A percentile compares a stretch with the other conserved stretches of the same genome.
Conservation (phyloP, 2,113 vertebrate genomes). For the Coregonus clupeaformis region DNA sequence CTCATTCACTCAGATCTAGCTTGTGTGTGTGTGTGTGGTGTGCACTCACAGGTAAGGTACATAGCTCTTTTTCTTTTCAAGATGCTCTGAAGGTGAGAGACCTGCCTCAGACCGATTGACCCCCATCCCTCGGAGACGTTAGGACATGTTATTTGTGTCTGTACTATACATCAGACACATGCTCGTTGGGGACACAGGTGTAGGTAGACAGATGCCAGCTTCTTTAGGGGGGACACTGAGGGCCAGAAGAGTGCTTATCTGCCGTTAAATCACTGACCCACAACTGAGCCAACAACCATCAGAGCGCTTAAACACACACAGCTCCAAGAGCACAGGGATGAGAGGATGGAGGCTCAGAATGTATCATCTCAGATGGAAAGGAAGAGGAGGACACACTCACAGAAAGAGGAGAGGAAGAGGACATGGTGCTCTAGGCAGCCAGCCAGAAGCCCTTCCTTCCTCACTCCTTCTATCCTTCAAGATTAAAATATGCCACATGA, state of each 20-base stretch:
- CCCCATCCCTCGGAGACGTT: background rate
- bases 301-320: conserved; percentile 20
- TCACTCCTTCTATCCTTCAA: conserved; percentile 31
- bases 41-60: background rate
- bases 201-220: too few species aligned
- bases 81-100: too few species aligned
- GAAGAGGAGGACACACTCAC: conserved; percentile 48
- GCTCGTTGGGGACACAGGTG: too few species aligned
- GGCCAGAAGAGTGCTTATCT: conserved; percentile 33
- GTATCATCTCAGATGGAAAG: conserved; percentile 55
- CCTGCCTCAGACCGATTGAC: too few species aligned
- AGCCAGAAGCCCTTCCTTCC: conserved; percentile 55
- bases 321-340: conserved; percentile 35
- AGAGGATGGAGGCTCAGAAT: conserved; percentile 55
- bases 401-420: conserved; percentile 13
- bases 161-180: background rate
- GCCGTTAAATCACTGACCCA: conserved; percentile 57
- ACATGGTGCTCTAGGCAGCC: background rate
- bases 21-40: conserved; percentile 3
- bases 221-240: conserved; percentile 46
- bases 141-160: background rate
- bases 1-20: background rate
- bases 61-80: background rate
- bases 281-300: background rate
- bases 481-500: conserved; percentile 29